Evolutionary conservation across 1,140 invertebrate species (phyloP).

Genomic region (Berghia stephanieae): DNA sequence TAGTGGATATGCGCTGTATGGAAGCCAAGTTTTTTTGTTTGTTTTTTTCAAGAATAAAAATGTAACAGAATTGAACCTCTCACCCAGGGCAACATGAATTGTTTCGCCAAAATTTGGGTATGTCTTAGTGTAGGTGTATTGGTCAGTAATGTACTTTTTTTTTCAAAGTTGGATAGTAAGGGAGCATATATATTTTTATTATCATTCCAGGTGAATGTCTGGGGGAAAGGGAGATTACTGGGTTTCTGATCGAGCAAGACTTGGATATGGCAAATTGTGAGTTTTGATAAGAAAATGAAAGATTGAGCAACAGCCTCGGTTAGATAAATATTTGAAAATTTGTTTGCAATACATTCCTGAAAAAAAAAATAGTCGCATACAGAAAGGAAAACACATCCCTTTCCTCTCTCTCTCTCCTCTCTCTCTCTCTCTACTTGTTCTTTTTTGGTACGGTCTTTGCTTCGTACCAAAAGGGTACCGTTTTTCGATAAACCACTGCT

Average conservation of each 20-base stretch:
- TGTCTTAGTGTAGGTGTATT: not conserved
- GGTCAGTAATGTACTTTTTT: not conserved
- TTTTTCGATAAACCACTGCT: no score
- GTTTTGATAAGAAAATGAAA: constrained; percentile 15
- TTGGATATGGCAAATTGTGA: constrained; percentile 66
- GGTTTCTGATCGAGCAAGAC: constrained; percentile 52
- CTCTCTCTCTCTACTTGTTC: no score
- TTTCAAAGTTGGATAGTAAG: not conserved
- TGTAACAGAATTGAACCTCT: not conserved
- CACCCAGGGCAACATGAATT: not conserved
- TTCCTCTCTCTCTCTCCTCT: no score
- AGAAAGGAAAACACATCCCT: no score
- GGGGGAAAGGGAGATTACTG: constrained; percentile 58
- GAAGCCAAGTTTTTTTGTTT: no score
- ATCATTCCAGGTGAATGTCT: constrained; percentile 57
- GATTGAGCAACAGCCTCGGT: not conserved
- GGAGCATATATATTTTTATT: not conserved
- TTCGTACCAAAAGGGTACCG: no score
- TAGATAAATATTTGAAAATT: no score
- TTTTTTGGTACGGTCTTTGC: no score
- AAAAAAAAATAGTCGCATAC: no score
- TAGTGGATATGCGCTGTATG: no score
- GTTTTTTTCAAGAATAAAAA: not conserved
- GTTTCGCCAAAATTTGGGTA: not conserved
- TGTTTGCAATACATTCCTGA: no score